A percentile compares a stretch with the other conserved stretches of the same genome.
Evolutionary conservation across 2,888 invertebrate genomes (phyloP).

Genomic region (Ornithoptera priamus): DNA sequence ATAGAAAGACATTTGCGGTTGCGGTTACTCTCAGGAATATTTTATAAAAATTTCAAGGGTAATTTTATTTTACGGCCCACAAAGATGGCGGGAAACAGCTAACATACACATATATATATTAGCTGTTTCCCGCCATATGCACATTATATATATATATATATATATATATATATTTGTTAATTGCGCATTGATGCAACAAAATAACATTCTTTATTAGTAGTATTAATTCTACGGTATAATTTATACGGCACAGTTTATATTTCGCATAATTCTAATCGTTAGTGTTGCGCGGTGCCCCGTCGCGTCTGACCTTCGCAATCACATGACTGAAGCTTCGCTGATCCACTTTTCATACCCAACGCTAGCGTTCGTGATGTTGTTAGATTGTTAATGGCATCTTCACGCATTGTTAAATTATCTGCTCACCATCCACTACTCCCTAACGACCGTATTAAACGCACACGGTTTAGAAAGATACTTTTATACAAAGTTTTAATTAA

Average conservation of each 20-base stretch:
- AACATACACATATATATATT: too few relatives aligned
- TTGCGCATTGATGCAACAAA: background rate
- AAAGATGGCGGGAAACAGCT: too few relatives aligned
- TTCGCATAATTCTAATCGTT: slow-evolving; percentile 31
- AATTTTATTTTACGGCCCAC: too few relatives aligned
- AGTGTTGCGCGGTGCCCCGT: slow-evolving; percentile 30
- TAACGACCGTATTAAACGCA: background rate
- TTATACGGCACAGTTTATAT: slow-evolving; percentile 7
- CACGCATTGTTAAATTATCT: slow-evolving; percentile 17
- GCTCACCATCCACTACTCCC: background rate
- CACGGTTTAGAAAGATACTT: background rate
- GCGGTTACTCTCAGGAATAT: too few relatives aligned
- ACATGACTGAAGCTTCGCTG: slow-evolving; percentile 61
- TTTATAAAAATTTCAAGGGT: too few relatives aligned
- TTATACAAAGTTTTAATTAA: background rate
- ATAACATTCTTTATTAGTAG: background rate
- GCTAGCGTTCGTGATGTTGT: slow-evolving; percentile 28
- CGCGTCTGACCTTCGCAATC: slow-evolving; percentile 54
- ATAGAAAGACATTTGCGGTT: too few relatives aligned
- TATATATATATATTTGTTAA: background rate
- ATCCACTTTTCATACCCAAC: slow-evolving; percentile 55
- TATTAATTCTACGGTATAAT: slow-evolving; percentile 11
- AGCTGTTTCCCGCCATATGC: too few relatives aligned
- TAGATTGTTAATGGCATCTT: slow-evolving; percentile 17
- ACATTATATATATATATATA: too few relatives aligned